phyloP scores from a whole-genome alignment of 2,797 vertebrate species.

The Bufotes viridis region DNA sequence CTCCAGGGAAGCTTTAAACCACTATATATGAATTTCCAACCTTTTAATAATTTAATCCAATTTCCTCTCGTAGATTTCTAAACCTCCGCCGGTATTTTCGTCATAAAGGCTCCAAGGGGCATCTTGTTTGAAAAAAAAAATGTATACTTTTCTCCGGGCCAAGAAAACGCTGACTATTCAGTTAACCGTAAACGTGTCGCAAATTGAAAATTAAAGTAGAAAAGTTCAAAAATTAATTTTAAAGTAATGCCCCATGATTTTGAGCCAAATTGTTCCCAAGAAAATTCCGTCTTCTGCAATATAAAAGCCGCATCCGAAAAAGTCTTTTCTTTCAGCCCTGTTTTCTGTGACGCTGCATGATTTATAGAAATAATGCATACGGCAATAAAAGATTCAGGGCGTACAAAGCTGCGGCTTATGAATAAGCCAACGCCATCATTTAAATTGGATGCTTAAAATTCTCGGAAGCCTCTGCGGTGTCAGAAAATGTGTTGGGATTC shows the following conservation, averaged over 20 bases:
- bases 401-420: slow-evolving; percentile 42
- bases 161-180: neutral
- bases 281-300: neutral
- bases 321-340: neutral
- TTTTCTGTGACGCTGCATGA: slow-evolving; percentile 45
- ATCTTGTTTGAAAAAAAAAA: neutral
- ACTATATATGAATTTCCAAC: neutral
- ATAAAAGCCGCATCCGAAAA: slow-evolving; percentile 2
- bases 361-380: slow-evolving; percentile 55
- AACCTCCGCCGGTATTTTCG: neutral
- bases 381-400: slow-evolving; percentile 47
- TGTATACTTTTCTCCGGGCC: neutral
- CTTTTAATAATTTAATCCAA: slow-evolving; percentile 13
- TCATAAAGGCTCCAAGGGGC: neutral
- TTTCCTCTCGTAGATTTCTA: neutral
- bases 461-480: slow-evolving; percentile 21
- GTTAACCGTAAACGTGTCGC: neutral
- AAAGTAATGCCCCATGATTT: too few species aligned
- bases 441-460: slow-evolving; percentile 58
- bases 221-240: too few species aligned
- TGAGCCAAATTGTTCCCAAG: neutral
- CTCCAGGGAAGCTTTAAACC: neutral
- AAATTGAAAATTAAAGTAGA: neutral
- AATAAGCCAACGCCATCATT: slow-evolving; percentile 40
- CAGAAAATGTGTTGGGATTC: slow-evolving; percentile 39